These are phyloP conservation scores for Leptobrachium leishanense DNA, from an alignment of 2,113 vertebrate species.

Conservation along the genomic window DNA sequence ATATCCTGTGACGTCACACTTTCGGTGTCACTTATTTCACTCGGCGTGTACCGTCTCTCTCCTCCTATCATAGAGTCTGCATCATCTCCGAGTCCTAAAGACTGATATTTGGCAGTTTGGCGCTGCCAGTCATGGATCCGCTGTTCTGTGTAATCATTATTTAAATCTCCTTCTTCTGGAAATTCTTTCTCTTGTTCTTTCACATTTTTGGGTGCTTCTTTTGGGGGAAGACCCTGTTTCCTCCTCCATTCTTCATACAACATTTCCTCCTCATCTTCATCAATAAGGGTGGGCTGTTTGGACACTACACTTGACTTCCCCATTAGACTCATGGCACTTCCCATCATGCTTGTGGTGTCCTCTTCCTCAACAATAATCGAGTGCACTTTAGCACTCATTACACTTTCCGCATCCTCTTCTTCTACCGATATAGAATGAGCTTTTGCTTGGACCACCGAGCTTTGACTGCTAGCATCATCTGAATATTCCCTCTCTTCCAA, in stretches of 20 bases:
- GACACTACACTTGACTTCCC: slow-evolving; percentile 65
- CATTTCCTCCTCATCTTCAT: slow-evolving; percentile 63
- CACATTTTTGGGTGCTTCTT: slow-evolving; percentile 41
- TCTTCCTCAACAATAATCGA: slow-evolving; percentile 81
- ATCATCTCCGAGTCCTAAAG: slow-evolving; percentile 65
- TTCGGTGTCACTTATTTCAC: slow-evolving; percentile 66
- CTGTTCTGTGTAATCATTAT: slow-evolving; percentile 66
- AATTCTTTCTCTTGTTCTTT: slow-evolving; percentile 33
- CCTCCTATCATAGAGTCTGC: slow-evolving; percentile 44
- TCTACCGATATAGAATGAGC: slow-evolving; percentile 57
- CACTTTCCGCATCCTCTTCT: slow-evolving; percentile 55
- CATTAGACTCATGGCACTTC: slow-evolving; percentile 73
- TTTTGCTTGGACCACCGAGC: slow-evolving; percentile 67
- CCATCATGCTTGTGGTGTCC: slow-evolving; percentile 76
- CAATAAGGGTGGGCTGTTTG: slow-evolving; percentile 62
- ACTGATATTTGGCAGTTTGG: slow-evolving; percentile 83
- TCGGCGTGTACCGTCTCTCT: slow-evolving; percentile 46
- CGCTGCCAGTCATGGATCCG: slow-evolving; percentile 86
- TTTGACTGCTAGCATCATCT: slow-evolving; percentile 70
- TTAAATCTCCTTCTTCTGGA: slow-evolving; percentile 53
- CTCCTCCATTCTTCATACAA: slow-evolving; percentile 54
- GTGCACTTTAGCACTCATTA: slow-evolving; percentile 65
- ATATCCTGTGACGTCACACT: slow-evolving; percentile 83
- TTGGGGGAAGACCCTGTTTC: slow-evolving; percentile 56
- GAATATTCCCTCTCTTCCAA: slow-evolving; percentile 82